phyloP scores from a whole-genome alignment of 2,113 vertebrate genomes.

The Leptobrachium leishanense region DNA sequence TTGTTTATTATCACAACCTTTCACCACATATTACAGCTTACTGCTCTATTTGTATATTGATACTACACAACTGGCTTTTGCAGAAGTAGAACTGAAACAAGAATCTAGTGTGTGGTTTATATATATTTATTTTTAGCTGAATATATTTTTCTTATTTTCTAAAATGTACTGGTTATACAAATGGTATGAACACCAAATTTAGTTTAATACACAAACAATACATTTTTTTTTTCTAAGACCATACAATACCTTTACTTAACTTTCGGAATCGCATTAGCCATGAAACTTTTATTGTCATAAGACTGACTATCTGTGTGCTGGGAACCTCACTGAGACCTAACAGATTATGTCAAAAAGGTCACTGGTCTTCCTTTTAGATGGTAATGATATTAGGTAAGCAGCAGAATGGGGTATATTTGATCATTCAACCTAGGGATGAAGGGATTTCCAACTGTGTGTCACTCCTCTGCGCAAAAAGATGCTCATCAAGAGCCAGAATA shows the following conservation, averaged over 20 bases:
- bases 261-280: conserved; percentile 18
- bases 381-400: conserved; percentile 40
- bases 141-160: no score
- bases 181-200: no score
- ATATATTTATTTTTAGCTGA: no score
- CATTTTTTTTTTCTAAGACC: not conserved
- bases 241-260: conserved; percentile 3
- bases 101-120: no score
- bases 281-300: conserved; percentile 14
- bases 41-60: no score
- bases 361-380: conserved; percentile 39
- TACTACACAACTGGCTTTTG: no score
- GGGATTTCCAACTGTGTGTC: conserved; percentile 28
- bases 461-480: conserved; percentile 13
- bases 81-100: no score
- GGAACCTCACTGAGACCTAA: conserved; percentile 22
- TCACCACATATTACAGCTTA: no score
- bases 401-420: conserved; percentile 40
- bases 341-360: conserved; percentile 45
- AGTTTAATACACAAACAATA: conserved; percentile 13
- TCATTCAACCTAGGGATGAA: conserved; percentile 28
- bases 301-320: conserved; percentile 37
- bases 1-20: no score
- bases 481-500: not conserved
- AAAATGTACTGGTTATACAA: no score